Conservation (phyloP, 1,140 invertebrate genomes). For the Drosophila navojoa region DNA sequence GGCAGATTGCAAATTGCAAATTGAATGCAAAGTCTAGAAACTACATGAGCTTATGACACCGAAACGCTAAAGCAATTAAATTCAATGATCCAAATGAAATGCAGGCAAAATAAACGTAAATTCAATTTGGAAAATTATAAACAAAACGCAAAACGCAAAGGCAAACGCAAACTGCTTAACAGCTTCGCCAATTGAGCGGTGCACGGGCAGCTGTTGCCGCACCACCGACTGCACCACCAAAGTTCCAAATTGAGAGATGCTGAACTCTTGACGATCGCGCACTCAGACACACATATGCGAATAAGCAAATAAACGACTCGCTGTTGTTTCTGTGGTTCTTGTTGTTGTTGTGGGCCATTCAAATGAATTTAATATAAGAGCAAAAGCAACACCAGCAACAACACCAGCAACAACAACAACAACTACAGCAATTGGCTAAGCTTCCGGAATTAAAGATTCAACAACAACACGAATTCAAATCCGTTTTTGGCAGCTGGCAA, state of each 20-base stretch:
- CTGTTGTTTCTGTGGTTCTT: no score
- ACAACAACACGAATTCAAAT: conserved; percentile 16
- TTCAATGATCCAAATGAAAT: conserved; percentile 30
- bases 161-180: conserved; percentile 17
- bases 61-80: conserved; percentile 25
- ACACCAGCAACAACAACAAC: background rate
- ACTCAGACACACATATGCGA: no score
- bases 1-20: background rate
- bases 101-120: conserved; percentile 21
- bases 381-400: conserved; percentile 36
- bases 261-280: conserved; percentile 18
- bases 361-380: conserved; percentile 58
- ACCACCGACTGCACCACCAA: background rate
- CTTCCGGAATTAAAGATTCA: conserved; percentile 56
- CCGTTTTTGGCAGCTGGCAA: conserved; percentile 32
- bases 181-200: conserved; percentile 1
- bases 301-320: conserved; percentile 10
- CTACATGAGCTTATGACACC: conserved; percentile 20
- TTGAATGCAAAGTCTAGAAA: conserved; percentile 16
- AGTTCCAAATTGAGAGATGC: conserved; percentile 1
- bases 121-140: conserved; percentile 27
- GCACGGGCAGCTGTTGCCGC: background rate
- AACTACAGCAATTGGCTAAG: conserved; percentile 50
- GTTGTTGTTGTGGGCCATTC: conserved; percentile 45
- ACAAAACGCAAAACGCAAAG: conserved; percentile 19